phyloP scores from a whole-genome alignment of 2,888 invertebrate genomes.

The Sesamia inferens region DNA sequence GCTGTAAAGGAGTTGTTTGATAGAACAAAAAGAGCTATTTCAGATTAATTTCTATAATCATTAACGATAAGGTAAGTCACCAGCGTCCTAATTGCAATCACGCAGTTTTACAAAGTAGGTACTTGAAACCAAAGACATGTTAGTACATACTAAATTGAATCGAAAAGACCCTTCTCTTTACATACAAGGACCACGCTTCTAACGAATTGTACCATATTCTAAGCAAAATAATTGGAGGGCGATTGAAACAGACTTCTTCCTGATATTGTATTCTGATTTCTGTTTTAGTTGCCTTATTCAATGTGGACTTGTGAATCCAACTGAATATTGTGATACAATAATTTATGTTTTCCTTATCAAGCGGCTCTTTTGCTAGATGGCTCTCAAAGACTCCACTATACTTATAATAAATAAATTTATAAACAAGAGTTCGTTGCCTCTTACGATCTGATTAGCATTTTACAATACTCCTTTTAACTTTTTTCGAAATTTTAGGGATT shows the following conservation, averaged over 20 bases:
- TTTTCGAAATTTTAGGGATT: constrained; percentile 24
- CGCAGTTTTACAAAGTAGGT: not conserved
- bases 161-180: constrained; percentile 51
- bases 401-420: constrained; percentile 22
- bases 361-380: constrained; percentile 45
- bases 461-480: constrained; percentile 21
- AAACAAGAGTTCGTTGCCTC: constrained; percentile 53
- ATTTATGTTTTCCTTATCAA: constrained; percentile 60
- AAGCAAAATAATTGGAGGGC: constrained; percentile 56
- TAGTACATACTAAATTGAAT: constrained; percentile 29
- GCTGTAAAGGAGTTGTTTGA: not conserved
- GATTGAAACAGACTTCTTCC: constrained; percentile 51
- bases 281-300: constrained; percentile 56
- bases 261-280: constrained; percentile 64
- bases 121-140: constrained; percentile 11
- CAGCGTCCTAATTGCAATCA: constrained; percentile 5
- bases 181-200: constrained; percentile 38
- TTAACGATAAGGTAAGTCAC: not conserved
- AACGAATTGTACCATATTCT: constrained; percentile 46
- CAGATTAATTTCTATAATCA: not conserved
- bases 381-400: constrained; percentile 28
- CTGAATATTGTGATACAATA: constrained; percentile 39
- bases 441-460: constrained; percentile 46
- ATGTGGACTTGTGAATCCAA: constrained; percentile 34
- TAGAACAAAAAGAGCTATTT: not conserved